A percentile compares a stretch with the other conserved stretches of the same genome.
phyloP scores from a whole-genome alignment of 2,888 invertebrate species.

The Limenitis camilla region DNA sequence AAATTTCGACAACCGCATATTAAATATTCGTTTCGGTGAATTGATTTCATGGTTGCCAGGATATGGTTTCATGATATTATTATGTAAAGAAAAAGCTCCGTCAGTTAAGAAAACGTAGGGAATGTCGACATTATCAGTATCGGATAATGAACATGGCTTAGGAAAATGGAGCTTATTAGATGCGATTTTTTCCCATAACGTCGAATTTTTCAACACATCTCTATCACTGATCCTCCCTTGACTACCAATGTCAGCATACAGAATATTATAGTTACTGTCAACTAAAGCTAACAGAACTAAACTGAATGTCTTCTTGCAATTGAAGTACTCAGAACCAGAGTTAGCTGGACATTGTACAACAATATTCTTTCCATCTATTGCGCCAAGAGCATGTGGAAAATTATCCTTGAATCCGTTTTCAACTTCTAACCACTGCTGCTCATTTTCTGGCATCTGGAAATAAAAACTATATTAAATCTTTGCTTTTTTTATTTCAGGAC shows the following conservation, averaged over 20 bases:
- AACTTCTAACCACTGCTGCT: background rate
- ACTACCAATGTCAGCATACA: constrained; percentile 26
- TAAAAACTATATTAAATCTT: background rate
- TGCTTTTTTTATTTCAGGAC: background rate
- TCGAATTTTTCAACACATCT: constrained; percentile 7
- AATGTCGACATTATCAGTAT: constrained; percentile 27
- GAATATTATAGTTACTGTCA: constrained; percentile 30
- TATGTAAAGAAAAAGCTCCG: constrained; percentile 33
- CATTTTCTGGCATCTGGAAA: background rate
- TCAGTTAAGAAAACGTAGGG: constrained; percentile 34
- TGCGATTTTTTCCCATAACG: constrained; percentile 8
- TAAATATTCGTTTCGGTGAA: constrained; percentile 30
- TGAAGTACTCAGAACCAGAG: constrained; percentile 24
- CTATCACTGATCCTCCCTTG: constrained; percentile 19
- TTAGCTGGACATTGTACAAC: constrained; percentile 27
- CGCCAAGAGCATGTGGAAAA: constrained; percentile 24
- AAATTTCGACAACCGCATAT: constrained; percentile 25
- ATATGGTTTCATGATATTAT: constrained; percentile 34
- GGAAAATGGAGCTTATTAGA: constrained; percentile 3
- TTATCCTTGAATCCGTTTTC: constrained; percentile 10
- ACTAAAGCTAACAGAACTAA: constrained; percentile 34
- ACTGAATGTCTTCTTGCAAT: constrained; percentile 31
- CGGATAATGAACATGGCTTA: constrained; percentile 27
- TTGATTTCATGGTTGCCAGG: constrained; percentile 28
- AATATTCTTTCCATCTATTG: constrained; percentile 33